These are phyloP conservation scores for Pyrgus malvae DNA, from an alignment of 2,888 invertebrate genomes.

Conservation along the genomic window DNA sequence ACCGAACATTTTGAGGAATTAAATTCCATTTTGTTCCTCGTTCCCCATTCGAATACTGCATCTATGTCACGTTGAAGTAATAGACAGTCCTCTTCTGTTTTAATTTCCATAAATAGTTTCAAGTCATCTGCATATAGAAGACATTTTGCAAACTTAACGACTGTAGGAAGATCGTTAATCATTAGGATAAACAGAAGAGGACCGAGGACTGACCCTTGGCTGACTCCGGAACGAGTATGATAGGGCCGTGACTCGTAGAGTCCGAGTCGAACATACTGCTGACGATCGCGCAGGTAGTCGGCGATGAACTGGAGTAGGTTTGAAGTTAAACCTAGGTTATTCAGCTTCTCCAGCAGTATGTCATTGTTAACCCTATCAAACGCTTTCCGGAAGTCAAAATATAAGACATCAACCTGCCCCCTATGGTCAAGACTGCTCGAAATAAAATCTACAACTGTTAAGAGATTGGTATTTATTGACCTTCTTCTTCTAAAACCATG, in stretches of 20 bases:
- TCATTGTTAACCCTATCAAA: no score
- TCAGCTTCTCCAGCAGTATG: constrained; percentile 8
- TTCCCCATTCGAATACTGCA: constrained; percentile 5
- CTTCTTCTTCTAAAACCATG: constrained; percentile 8
- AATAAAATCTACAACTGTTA: constrained; percentile 27
- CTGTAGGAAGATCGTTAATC: constrained; percentile 26
- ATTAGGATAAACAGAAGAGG: constrained; percentile 25
- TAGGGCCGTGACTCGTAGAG: constrained; percentile 14
- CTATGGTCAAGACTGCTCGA: constrained; percentile 19
- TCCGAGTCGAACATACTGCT: not conserved
- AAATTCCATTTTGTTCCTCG: constrained; percentile 6
- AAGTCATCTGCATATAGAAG: constrained; percentile 30
- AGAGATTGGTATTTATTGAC: not conserved
- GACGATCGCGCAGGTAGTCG: constrained; percentile 9
- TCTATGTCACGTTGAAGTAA: constrained; percentile 6
- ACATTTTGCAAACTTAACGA: constrained; percentile 16
- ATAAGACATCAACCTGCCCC: constrained; percentile 29
- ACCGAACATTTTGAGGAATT: constrained; percentile 12
- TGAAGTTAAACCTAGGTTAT: constrained; percentile 8
- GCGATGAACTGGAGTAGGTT: constrained; percentile 23
- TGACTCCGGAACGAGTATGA: constrained; percentile 9
- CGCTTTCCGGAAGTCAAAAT: constrained; percentile 29
- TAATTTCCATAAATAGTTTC: constrained; percentile 12
- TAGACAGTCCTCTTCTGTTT: not conserved
- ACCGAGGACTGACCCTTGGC: constrained; percentile 27